Evolutionary conservation across 1,140 invertebrate species (phyloP).

Genomic region (Aculops lycopersici): DNA sequence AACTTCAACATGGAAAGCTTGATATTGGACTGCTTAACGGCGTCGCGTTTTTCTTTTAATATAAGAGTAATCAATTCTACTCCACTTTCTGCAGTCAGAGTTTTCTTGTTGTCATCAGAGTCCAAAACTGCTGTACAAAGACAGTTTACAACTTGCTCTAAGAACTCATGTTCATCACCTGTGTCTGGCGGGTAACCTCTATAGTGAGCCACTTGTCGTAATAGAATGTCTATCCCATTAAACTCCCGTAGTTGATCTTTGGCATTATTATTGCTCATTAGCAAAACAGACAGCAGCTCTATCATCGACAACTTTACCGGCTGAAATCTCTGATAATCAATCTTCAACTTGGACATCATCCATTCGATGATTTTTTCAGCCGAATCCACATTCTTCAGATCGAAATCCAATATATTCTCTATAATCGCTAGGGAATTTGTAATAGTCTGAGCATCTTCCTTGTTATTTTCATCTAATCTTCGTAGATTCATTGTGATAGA

Average conservation of each 20-base stretch:
- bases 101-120: conserved; percentile 40
- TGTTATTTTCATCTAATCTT: conserved; percentile 60
- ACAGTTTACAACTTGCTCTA: conserved; percentile 92
- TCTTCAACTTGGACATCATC: conserved; percentile 51
- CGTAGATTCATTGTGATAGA: conserved; percentile 68
- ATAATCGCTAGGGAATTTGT: conserved; percentile 47
- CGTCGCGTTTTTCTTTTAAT: conserved; percentile 49
- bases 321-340: conserved; percentile 39
- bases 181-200: conserved; percentile 67
- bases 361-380: conserved; percentile 47
- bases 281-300: conserved; percentile 74
- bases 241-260: conserved; percentile 47
- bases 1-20: conserved; percentile 85
- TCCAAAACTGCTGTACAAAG: conserved; percentile 72
- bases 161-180: conserved; percentile 77
- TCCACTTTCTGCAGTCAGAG: conserved; percentile 73
- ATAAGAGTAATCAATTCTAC: conserved; percentile 85
- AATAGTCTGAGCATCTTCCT: conserved; percentile 81
- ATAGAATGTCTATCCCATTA: conserved; percentile 77
- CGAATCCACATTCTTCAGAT: conserved; percentile 43
- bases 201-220: conserved; percentile 69
- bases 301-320: conserved; percentile 77
- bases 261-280: conserved; percentile 44
- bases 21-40: conserved; percentile 19
- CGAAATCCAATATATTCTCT: conserved; percentile 34